Conservation (phyloP, 2,113 vertebrate species). For the Osmerus eperlanus region DNA sequence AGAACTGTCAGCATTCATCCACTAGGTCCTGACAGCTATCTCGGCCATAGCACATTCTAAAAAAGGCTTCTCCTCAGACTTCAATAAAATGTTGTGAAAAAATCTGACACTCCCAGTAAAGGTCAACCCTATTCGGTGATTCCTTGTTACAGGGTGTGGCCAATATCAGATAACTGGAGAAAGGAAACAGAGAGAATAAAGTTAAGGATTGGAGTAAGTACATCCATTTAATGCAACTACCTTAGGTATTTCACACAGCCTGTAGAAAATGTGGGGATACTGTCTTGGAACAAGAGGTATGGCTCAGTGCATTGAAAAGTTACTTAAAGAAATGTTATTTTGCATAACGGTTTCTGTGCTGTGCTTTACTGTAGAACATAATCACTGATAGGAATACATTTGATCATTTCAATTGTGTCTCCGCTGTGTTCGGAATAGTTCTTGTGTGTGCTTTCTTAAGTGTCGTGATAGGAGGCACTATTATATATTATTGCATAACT, state of each 20-base stretch:
- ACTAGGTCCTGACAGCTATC: conserved; percentile 50
- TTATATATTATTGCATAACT: conserved; percentile 79
- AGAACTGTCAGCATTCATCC: conserved; percentile 52
- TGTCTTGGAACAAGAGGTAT: conserved; percentile 58
- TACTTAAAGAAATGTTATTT: conserved; percentile 60
- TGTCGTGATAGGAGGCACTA: conserved; percentile 75
- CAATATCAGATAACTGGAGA: conserved; percentile 51
- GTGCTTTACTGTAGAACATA: conserved; percentile 35
- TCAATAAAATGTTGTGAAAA: conserved; percentile 36
- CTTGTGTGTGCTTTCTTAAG: conserved; percentile 9
- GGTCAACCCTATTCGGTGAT: conserved; percentile 31
- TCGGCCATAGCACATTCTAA: conserved; percentile 42
- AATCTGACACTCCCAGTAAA: conserved; percentile 44
- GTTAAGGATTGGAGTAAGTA: conserved; percentile 30
- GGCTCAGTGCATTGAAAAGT: conserved; percentile 71
- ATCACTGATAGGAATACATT: conserved; percentile 43
- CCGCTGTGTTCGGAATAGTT: background rate
- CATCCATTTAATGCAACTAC: conserved; percentile 34
- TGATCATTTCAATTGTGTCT: background rate
- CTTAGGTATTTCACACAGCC: conserved; percentile 57
- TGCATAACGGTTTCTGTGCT: conserved; percentile 66
- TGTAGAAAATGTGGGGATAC: conserved; percentile 51
- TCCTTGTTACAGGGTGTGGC: conserved; percentile 44
- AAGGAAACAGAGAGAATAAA: conserved; percentile 31
- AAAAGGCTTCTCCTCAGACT: conserved; percentile 36